Conservation (phyloP, 2,113 vertebrate species). For the Physeter macrocephalus region DNA sequence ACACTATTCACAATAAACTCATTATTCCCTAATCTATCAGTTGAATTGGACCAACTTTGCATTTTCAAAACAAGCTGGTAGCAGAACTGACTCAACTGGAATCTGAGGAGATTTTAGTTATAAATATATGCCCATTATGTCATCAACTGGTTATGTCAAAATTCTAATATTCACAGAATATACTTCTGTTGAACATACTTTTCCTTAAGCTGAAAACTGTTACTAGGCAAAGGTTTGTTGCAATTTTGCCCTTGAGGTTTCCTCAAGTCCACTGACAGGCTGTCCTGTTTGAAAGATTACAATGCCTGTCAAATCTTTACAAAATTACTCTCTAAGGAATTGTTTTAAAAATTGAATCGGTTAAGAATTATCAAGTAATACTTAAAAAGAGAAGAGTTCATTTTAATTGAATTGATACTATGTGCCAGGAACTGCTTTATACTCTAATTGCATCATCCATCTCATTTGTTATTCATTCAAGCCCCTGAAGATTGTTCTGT, state of each 20-base stretch:
- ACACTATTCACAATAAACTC: background rate
- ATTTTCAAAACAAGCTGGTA: background rate
- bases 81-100: background rate
- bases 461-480: background rate
- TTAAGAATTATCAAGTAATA: background rate
- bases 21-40: background rate
- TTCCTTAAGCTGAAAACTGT: background rate
- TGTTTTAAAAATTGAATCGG: background rate
- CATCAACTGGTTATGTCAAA: background rate
- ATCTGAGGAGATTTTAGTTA: background rate
- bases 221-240: background rate
- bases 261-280: background rate
- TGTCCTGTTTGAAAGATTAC: background rate
- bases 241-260: background rate
- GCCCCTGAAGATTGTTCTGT: background rate
- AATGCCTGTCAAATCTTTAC: background rate
- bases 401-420: background rate
- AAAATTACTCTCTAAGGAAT: background rate
- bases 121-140: background rate
- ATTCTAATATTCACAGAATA: background rate
- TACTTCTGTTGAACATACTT: background rate
- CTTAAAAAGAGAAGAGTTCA: background rate
- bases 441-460: background rate
- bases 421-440: background rate
- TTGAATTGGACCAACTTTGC: background rate